Percentiles rank a stretch among this genome's conserved stretches.
These are phyloP conservation scores for Rhipidura dahli DNA, from an alignment of 2,113 vertebrate species.

Conservation along the genomic window DNA sequence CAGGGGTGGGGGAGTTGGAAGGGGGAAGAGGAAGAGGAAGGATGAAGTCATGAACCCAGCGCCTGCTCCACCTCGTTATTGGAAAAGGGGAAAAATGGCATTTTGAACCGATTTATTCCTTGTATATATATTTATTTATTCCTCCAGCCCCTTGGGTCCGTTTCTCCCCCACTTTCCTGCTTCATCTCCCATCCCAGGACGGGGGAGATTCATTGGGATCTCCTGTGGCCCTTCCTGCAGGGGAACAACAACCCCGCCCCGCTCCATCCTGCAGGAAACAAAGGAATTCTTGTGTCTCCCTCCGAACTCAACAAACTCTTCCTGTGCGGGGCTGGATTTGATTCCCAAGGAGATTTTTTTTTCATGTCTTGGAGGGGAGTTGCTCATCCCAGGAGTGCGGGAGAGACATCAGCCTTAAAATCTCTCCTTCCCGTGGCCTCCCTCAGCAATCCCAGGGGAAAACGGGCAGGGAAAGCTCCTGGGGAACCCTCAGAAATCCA, in stretches of 20 bases:
- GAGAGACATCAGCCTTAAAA: neutral
- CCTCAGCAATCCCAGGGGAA: neutral
- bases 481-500: neutral
- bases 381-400: neutral
- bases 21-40: neutral
- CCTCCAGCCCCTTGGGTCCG: neutral
- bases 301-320: neutral
- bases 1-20: neutral
- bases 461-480: neutral
- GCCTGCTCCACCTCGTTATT: neutral
- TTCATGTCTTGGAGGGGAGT: rapidly evolving
- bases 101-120: neutral
- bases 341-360: neutral
- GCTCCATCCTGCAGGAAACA: neutral
- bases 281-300: neutral
- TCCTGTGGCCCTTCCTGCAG: neutral
- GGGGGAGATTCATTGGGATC: neutral
- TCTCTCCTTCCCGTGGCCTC: neutral
- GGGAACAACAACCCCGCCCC: neutral
- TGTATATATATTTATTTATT: too few relatives aligned
- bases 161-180: neutral
- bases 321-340: neutral
- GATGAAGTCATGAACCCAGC: neutral
- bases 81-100: neutral
- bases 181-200: neutral